A percentile compares a stretch with the other conserved stretches of the same genome.
phyloP scores from a whole-genome alignment of 2,888 invertebrate species.

The Copidosoma aretas region DNA sequence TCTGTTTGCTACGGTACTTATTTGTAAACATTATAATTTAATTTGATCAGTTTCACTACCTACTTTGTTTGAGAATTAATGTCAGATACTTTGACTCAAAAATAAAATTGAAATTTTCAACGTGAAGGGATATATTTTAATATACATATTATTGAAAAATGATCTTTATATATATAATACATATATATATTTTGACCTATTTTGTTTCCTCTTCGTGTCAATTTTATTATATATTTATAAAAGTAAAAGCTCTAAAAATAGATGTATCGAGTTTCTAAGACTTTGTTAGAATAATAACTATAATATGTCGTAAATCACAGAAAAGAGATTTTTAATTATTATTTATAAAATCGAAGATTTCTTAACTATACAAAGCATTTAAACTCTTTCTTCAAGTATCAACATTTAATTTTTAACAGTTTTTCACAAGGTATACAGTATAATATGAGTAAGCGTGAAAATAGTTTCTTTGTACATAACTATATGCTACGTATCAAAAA shows the following conservation, averaged over 20 bases:
- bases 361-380: conserved; percentile 26
- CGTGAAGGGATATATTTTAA: background rate
- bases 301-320: conserved; percentile 34
- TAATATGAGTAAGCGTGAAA: conserved; percentile 7
- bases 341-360: conserved; percentile 23
- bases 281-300: conserved; percentile 6
- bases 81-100: background rate
- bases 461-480: conserved; percentile 13
- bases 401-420: background rate
- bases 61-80: no score
- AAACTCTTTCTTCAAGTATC: conserved; percentile 1
- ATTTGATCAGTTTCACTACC: background rate
- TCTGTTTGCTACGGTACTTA: background rate
- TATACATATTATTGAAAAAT: conserved; percentile 1
- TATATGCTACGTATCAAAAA: conserved; percentile 14
- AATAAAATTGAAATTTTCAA: background rate
- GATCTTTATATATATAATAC: background rate
- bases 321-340: conserved; percentile 29
- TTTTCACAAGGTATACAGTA: background rate
- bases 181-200: background rate
- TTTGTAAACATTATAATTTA: background rate
- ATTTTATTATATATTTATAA: background rate
- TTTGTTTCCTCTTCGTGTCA: background rate
- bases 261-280: conserved; percentile 7
- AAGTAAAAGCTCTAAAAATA: conserved; percentile 3